phyloP scores from a whole-genome alignment of 2,888 invertebrate species.

The Cenopis cana region DNA sequence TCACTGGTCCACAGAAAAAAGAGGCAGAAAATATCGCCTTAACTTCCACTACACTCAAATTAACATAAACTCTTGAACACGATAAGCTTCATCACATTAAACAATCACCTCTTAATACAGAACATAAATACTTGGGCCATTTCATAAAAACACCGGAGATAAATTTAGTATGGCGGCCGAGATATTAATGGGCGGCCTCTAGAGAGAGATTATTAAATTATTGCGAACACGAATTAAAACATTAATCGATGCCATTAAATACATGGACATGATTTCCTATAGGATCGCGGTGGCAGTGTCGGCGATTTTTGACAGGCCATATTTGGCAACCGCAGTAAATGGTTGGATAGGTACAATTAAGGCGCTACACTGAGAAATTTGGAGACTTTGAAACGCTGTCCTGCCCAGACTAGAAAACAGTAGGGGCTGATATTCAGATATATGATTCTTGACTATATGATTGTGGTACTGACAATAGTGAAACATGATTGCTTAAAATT shows the following conservation, averaged over 20 bases:
- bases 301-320: constrained; percentile 46
- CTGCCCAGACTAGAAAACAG: no score
- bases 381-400: no score
- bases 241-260: constrained; percentile 69
- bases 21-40: not conserved
- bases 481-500: no score
- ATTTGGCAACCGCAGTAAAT: no score
- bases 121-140: constrained; percentile 39
- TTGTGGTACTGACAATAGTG: no score
- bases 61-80: constrained; percentile 15
- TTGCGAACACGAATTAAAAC: constrained; percentile 69
- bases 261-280: constrained; percentile 55
- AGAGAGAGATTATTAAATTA: constrained; percentile 63
- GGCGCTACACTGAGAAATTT: no score
- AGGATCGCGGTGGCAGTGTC: constrained; percentile 47
- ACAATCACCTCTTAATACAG: constrained; percentile 40
- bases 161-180: constrained; percentile 42
- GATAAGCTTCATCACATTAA: constrained; percentile 36
- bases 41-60: not conserved
- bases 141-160: constrained; percentile 41
- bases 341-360: no score
- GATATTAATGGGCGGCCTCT: constrained; percentile 46
- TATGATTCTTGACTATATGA: no score
- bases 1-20: no score
- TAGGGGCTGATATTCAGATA: no score